phyloP scores from a whole-genome alignment of 2,113 vertebrate genomes.

The Dasypus novemcinctus region DNA sequence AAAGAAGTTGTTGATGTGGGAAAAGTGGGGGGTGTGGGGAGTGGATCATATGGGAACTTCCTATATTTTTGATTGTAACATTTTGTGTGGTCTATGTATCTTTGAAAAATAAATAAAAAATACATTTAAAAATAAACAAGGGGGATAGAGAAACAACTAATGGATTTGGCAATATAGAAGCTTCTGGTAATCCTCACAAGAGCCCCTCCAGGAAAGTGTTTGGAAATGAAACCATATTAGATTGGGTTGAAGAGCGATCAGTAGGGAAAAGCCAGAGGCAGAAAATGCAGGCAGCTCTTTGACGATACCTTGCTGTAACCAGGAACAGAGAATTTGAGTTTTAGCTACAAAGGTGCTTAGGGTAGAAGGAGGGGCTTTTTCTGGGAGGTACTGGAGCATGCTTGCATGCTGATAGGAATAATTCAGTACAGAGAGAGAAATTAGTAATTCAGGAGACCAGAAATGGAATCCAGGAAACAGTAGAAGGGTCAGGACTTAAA shows the following conservation, averaged over 20 bases:
- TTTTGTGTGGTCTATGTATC: too few species aligned
- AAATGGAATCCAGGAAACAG: not conserved
- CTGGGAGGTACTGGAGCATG: too few species aligned
- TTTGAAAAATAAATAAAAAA: too few species aligned
- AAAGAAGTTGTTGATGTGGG: too few species aligned
- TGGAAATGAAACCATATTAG: not conserved
- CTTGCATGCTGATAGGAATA: not conserved
- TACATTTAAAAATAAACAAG: too few species aligned
- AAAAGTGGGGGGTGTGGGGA: too few species aligned
- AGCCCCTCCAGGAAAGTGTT: not conserved
- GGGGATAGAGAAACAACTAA: too few species aligned
- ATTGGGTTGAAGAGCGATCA: not conserved
- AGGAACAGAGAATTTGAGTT: not conserved
- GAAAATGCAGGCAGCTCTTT: not conserved
- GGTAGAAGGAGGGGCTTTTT: not conserved
- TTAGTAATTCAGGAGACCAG: not conserved
- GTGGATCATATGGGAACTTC: too few species aligned
- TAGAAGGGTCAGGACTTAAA: not conserved
- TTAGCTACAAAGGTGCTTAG: too few species aligned
- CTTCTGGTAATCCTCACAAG: too few species aligned
- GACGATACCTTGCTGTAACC: too few species aligned
- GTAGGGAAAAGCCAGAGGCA: not conserved
- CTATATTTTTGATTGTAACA: too few species aligned
- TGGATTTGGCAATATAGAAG: accelerated
- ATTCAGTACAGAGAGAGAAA: not conserved